Evolutionary conservation across 2,113 vertebrate genomes (phyloP).

Genomic region (Cervus canadensis): DNA sequence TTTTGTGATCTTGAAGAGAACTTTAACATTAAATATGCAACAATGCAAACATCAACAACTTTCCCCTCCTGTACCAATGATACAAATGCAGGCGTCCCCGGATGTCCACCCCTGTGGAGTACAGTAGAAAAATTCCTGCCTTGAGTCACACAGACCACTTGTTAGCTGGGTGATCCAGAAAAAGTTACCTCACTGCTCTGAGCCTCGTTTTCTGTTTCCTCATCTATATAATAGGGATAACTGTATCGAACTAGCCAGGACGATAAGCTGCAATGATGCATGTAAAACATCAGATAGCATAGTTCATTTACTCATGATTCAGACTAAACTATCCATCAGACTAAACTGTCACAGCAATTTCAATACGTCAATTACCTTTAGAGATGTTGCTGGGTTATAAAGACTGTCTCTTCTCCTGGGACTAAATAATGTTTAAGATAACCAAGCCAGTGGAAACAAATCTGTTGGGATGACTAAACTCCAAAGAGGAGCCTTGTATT

Average conservation of each 20-base stretch:
- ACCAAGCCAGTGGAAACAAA: not conserved
- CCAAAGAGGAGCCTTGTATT: not conserved
- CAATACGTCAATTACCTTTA: not conserved
- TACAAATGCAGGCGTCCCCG: not conserved
- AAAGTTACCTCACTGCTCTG: not conserved
- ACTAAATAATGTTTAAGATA: not conserved
- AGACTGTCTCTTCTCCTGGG: not conserved
- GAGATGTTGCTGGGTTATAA: not conserved
- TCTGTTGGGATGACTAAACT: not conserved
- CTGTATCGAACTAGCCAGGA: not conserved
- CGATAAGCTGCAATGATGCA: not conserved
- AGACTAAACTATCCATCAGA: not conserved
- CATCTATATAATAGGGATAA: not conserved
- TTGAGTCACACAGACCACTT: not conserved
- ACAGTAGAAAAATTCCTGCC: not conserved
- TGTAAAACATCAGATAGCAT: rapidly evolving
- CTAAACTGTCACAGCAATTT: not conserved
- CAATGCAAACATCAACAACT: not conserved
- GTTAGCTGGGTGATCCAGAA: not conserved
- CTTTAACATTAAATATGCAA: not conserved
- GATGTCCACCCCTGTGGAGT: no score
- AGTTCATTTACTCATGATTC: not conserved
- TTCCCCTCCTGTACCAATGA: not conserved
- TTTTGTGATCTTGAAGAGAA: not conserved
- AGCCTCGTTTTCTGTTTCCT: not conserved